Percentiles rank a stretch among this genome's conserved stretches.
Evolutionary conservation across 2,888 invertebrate genomes (phyloP).

Genomic region (Amphimallon solstitiale): DNA sequence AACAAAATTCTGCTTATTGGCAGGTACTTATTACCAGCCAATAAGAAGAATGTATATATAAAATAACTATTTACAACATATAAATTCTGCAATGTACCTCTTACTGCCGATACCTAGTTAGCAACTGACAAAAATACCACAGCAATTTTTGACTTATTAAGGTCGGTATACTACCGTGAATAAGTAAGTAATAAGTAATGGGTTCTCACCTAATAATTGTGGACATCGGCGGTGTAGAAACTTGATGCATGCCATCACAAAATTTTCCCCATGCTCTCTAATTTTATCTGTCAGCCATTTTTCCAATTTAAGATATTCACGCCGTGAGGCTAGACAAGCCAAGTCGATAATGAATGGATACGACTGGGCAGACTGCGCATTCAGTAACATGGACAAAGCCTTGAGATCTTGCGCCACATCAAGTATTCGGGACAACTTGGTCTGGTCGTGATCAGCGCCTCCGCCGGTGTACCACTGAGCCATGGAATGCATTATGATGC

Average conservation of each 20-base stretch:
- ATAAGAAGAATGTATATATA: too few relatives aligned
- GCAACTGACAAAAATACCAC: too few relatives aligned
- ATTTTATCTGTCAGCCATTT: conserved; percentile 99
- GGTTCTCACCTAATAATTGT: conserved; percentile 77
- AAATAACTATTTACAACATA: too few relatives aligned
- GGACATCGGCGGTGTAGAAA: conserved; percentile 91
- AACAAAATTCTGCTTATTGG: too few relatives aligned
- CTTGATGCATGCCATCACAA: conserved; percentile 86
- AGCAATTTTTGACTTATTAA: too few relatives aligned
- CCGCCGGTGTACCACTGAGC: conserved; percentile 95
- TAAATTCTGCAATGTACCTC: too few relatives aligned
- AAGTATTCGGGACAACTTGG: conserved; percentile 90
- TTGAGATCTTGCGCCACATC: conserved; percentile 97
- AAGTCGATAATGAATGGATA: conserved; percentile 98
- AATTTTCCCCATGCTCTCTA: conserved; percentile 92
- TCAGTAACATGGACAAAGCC: conserved; percentile 90
- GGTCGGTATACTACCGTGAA: too few relatives aligned
- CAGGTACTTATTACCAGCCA: too few relatives aligned
- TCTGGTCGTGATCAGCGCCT: conserved; percentile 91
- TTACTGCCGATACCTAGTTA: too few relatives aligned
- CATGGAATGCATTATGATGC: conserved; percentile 95
- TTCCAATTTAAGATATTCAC: conserved; percentile 97
- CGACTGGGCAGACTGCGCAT: conserved; percentile 80
- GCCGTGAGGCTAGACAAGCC: conserved; percentile 94
- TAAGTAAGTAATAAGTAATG: conserved; percentile 63